Percentiles rank a stretch among this genome's conserved stretches.
Conservation (phyloP, 2,113 vertebrate genomes). For the Scopus umbretta region DNA sequence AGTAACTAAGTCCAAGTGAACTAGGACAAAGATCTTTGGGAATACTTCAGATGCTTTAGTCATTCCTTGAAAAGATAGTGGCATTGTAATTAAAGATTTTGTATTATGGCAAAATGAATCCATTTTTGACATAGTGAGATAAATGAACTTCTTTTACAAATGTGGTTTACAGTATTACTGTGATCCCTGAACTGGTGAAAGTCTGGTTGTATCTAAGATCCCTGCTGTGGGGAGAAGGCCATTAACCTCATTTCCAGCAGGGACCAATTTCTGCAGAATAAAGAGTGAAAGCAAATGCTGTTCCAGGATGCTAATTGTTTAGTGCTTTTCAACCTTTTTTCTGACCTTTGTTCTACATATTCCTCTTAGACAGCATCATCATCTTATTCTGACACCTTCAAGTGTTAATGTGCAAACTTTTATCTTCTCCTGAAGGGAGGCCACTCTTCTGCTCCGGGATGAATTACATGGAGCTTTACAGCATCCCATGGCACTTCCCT, state of each 20-base stretch:
- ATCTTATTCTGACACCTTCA: background rate
- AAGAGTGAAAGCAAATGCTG: background rate
- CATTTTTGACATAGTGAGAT: background rate
- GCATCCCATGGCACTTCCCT: background rate
- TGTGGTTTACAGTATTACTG: background rate
- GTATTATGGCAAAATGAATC: background rate
- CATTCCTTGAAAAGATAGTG: background rate
- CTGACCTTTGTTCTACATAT: background rate
- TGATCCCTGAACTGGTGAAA: background rate
- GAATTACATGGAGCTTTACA: background rate
- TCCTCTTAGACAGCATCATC: background rate
- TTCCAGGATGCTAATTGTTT: background rate
- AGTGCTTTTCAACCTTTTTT: background rate
- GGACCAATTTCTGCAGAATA: background rate
- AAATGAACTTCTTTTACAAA: background rate
- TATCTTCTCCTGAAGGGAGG: background rate
- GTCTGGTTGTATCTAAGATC: background rate
- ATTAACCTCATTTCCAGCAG: background rate
- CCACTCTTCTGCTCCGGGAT: background rate
- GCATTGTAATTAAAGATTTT: background rate
- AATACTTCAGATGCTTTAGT: background rate
- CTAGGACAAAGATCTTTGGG: background rate
- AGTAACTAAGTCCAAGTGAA: background rate
- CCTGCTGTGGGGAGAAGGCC: background rate
- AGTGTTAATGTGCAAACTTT: background rate